These are phyloP conservation scores for Acrocephalus arundinaceus DNA, from an alignment of 2,113 vertebrate species.

Conservation along the genomic window DNA sequence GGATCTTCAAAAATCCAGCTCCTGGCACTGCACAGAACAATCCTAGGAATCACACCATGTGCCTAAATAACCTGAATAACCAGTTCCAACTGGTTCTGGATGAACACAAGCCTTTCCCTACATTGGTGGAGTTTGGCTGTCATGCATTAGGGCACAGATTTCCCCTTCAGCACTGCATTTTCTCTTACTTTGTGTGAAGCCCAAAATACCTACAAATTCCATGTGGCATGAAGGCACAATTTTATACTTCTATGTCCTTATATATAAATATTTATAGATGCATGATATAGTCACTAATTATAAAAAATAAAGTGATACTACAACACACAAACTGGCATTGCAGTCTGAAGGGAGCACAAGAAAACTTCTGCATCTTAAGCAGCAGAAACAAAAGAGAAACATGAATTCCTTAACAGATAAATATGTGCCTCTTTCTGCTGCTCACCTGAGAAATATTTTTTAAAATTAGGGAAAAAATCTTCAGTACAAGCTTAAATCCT, in stretches of 20 bases:
- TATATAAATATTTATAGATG: neutral
- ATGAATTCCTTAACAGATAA: neutral
- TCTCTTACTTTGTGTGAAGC: neutral
- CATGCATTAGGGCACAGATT: neutral
- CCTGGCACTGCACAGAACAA: neutral
- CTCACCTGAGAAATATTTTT: neutral
- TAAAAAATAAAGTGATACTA: neutral
- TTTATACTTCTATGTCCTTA: neutral
- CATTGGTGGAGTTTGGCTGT: neutral
- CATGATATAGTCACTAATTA: neutral
- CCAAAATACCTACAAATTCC: neutral
- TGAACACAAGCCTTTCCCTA: neutral
- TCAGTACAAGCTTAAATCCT: neutral
- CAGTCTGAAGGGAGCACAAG: neutral
- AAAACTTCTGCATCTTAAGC: neutral
- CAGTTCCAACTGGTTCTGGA: neutral
- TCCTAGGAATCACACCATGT: neutral
- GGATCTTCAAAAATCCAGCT: neutral
- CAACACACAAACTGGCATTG: neutral
- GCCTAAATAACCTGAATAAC: neutral
- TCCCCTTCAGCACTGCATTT: neutral
- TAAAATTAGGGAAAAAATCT: neutral
- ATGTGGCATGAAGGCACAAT: neutral
- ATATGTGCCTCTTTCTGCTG: neutral
- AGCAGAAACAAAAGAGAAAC: neutral